These are phyloP conservation scores for Dendrocopos noguchii DNA, from an alignment of 2,113 vertebrate genomes.

Conservation along the genomic window DNA sequence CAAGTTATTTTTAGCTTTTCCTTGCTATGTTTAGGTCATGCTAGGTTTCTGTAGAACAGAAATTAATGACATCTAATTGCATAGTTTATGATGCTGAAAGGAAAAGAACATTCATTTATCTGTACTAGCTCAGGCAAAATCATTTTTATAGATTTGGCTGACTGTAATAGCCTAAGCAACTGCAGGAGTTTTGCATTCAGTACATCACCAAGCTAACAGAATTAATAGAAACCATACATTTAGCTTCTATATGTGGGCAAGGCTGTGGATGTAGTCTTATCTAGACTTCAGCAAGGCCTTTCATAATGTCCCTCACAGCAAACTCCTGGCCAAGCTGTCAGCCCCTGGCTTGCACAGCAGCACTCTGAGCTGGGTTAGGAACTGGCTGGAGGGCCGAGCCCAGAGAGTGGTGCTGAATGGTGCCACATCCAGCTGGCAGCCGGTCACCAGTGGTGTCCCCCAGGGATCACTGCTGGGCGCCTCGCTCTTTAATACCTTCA, in stretches of 20 bases:
- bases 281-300: too few relatives aligned
- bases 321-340: too few relatives aligned
- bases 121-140: neutral
- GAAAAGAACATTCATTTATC: neutral
- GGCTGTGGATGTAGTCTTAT: too few relatives aligned
- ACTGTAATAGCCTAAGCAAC: neutral
- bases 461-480: too few relatives aligned
- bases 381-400: too few relatives aligned
- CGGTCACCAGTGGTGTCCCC: too few relatives aligned
- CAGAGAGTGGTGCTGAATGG: too few relatives aligned
- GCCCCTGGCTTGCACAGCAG: too few relatives aligned
- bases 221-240: neutral
- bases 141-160: neutral
- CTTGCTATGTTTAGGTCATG: neutral
- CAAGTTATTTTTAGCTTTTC: neutral
- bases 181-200: neutral
- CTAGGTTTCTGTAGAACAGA: neutral
- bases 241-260: neutral
- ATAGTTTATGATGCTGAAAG: neutral
- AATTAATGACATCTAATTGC: neutral
- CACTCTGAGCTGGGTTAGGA: too few relatives aligned
- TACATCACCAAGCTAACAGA: neutral
- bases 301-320: too few relatives aligned
- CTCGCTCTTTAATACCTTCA: too few relatives aligned
- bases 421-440: too few relatives aligned